These are phyloP conservation scores for Drosophila histrio DNA, from an alignment of 2,888 invertebrate genomes.

Conservation along the genomic window DNA sequence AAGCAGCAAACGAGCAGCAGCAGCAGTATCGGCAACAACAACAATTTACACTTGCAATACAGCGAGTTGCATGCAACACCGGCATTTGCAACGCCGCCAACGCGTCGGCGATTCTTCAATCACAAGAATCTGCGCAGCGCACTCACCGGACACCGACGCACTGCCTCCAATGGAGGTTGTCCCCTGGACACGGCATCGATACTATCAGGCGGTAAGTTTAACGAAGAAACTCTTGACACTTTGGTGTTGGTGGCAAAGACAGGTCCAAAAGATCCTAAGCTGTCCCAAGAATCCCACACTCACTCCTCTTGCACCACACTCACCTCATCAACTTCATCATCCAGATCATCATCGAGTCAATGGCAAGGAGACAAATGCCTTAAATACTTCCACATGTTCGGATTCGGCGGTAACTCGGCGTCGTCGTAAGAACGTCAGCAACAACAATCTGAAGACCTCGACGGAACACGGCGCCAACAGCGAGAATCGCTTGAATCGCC, in stretches of 20 bases:
- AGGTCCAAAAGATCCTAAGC: not conserved
- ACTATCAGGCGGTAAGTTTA: slow-evolving; percentile 79
- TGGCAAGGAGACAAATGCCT: slow-evolving; percentile 80
- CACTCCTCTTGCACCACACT: slow-evolving; percentile 4
- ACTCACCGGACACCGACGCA: slow-evolving; percentile 85
- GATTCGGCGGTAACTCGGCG: slow-evolving; percentile 83
- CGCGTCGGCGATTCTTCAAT: slow-evolving; percentile 91
- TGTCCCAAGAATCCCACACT: not conserved
- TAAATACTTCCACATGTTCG: slow-evolving; percentile 84
- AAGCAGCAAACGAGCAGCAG: slow-evolving; percentile 58
- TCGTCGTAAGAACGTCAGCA: slow-evolving; percentile 82
- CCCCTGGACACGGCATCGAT: slow-evolving; percentile 82
- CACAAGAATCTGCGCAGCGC: slow-evolving; percentile 92
- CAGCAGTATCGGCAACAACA: slow-evolving; percentile 41
- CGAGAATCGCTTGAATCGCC: slow-evolving; percentile 82
- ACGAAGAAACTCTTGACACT: not conserved
- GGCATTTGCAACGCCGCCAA: slow-evolving; percentile 91
- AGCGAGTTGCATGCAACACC: slow-evolving; percentile 85
- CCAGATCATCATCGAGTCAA: slow-evolving; percentile 37
- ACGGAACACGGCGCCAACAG: slow-evolving; percentile 75
- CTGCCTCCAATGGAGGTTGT: slow-evolving; percentile 84
- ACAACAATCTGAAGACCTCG: slow-evolving; percentile 72
- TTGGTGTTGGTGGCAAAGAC: slow-evolving; percentile 20
- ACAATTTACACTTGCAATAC: slow-evolving; percentile 62
- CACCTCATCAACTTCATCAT: slow-evolving; percentile 26